Evolutionary conservation across 1,140 invertebrate genomes (phyloP).

Genomic region (Pseudomyrmex dendroicus): DNA sequence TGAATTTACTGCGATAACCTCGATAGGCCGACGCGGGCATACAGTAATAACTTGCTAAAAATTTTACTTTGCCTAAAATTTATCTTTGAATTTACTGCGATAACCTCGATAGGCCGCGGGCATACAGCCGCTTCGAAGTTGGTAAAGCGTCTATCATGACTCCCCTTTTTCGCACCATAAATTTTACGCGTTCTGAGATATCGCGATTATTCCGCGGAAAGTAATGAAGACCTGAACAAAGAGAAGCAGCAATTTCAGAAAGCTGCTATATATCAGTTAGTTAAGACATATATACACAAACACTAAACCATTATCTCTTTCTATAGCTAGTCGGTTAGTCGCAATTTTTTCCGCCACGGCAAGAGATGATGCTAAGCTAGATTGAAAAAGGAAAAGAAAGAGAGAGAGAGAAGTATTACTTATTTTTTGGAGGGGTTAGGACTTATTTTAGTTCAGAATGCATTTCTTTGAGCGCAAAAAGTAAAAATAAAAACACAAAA

Average conservation of each 20-base stretch:
- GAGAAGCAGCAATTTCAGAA: conserved; percentile 52
- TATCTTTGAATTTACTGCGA: conserved; percentile 75
- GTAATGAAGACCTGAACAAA: conserved; percentile 58
- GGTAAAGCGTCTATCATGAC: conserved; percentile 67
- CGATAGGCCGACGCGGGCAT: too few relatives aligned
- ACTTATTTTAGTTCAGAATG: too few relatives aligned
- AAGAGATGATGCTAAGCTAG: too few relatives aligned
- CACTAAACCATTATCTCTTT: too few relatives aligned
- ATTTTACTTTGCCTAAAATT: conserved; percentile 63
- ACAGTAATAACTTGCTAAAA: conserved; percentile 68
- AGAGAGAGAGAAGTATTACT: too few relatives aligned
- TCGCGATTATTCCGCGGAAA: conserved; percentile 41
- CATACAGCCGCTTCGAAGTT: conserved; percentile 58
- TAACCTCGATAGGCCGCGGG: conserved; percentile 75
- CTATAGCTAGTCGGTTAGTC: too few relatives aligned
- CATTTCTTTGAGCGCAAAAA: too few relatives aligned
- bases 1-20: conserved; percentile 77
- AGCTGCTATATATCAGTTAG: conserved; percentile 32
- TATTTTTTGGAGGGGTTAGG: too few relatives aligned
- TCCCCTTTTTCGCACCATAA: conserved; percentile 51
- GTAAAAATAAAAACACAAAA: too few relatives aligned
- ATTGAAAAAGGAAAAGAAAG: too few relatives aligned
- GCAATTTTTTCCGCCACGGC: too few relatives aligned
- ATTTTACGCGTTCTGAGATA: conserved; percentile 55
- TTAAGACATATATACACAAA: too few relatives aligned